Conservation (phyloP, 2,888 invertebrate genomes). For the Exephanes ischioxanthus region DNA sequence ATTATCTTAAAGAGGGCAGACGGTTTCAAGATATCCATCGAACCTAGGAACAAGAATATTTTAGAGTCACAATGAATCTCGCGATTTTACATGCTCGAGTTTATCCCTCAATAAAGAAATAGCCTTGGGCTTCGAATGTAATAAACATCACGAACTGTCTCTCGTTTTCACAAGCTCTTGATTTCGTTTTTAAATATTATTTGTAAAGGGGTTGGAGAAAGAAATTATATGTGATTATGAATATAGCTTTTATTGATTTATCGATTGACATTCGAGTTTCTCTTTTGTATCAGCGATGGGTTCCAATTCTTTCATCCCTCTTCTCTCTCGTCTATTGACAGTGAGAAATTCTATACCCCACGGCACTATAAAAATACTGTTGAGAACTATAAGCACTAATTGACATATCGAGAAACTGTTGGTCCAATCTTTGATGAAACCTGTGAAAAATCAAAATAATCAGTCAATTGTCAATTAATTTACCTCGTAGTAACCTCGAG, state of each 20-base stretch:
- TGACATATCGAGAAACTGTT: constrained; percentile 89
- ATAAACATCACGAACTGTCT: neutral
- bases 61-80: constrained; percentile 10
- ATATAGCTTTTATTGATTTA: constrained; percentile 48
- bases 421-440: constrained; percentile 88
- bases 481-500: neutral
- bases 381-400: constrained; percentile 88
- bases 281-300: constrained; percentile 12
- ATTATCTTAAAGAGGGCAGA: constrained; percentile 92
- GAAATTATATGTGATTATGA: constrained; percentile 30
- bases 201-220: neutral
- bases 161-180: neutral
- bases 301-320: constrained; percentile 31
- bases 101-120: constrained; percentile 43
- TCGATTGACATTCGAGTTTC: constrained; percentile 27
- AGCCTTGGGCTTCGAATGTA: neutral
- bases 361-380: constrained; percentile 89
- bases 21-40: constrained; percentile 90
- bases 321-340: constrained; percentile 65
- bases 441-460: constrained; percentile 85
- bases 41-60: constrained; percentile 87
- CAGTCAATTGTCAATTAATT: neutral
- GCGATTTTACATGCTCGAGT: constrained; percentile 14
- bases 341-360: constrained; percentile 88
- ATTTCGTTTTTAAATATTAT: neutral